Evolutionary conservation across 2,797 vertebrate genomes (phyloP), one percentile per base, ranked within the genome.

Genomic region (Hoplostethus mediterraneus): DNA sequence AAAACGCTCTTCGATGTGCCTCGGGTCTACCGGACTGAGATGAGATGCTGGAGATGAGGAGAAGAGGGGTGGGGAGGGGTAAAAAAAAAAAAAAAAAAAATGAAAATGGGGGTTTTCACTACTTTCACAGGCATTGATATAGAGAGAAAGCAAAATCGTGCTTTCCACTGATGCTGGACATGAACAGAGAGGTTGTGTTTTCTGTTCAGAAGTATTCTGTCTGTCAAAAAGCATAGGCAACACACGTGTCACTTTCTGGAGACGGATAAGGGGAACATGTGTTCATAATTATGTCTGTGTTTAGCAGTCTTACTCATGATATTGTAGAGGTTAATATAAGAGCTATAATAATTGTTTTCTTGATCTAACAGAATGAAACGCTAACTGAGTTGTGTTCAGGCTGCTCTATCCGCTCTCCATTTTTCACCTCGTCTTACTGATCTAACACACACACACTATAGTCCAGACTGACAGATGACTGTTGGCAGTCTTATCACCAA

Each of bases 321-420:
- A 54, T 89, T 80, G 82, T 79, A 75, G 79, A 79, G 76, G 87
- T 90, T 89, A 87, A 87, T 87, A 81, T 86, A 90, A 90, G 82
- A 84, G 83, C 64, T 84, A 47, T 63, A 68, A 71, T 65, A 81
- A 86, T 81, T 77, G 66, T 70, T 82, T 88, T 84, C 64, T 87
- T 84, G 48, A 77, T 75, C 71, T 83, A 81, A 82, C 62, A 59
- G 54, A 64, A 25, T 42, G 56, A 85, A 84, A 71, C 42, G 55
- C 71, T 84, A 72, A 87, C 73, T 83, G 62, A 71, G 60, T 64
- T 52, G 58, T 53, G 17, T 81, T 79, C 55, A 59, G 36, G 61
- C 69, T 78, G 76, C 59, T 80, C 59, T 56, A 67, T 81, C 63
- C 71, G 77, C 79, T 72, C 31, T 71, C 31, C 30, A 33, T 78